phyloP scores from a whole-genome alignment of 2,797 vertebrate species.

The Phoeniculus purpureus region DNA sequence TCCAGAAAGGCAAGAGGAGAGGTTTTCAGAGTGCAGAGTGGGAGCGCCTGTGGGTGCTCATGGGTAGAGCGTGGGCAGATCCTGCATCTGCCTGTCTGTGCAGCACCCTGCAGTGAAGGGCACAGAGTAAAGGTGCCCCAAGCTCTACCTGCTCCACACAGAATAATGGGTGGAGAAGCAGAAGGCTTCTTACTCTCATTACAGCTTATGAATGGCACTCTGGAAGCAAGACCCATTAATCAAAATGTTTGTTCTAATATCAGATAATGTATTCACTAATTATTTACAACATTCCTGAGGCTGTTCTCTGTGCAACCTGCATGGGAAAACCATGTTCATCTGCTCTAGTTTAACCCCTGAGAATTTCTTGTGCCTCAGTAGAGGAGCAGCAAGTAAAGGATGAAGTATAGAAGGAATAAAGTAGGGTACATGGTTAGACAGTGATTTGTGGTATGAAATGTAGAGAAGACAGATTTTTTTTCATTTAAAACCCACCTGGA shows the following conservation, averaged over 20 bases:
- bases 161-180: no score
- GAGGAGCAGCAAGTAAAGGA: neutral
- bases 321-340: neutral
- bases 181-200: neutral
- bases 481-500: neutral
- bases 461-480: neutral
- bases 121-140: no score
- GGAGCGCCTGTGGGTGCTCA: no score
- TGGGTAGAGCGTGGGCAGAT: no score
- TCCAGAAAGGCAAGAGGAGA: no score
- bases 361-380: neutral
- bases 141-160: no score
- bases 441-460: neutral
- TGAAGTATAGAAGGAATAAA: neutral
- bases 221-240: neutral
- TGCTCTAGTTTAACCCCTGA: neutral
- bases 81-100: no score
- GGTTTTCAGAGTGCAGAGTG: no score
- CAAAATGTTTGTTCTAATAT: conserved; percentile 1
- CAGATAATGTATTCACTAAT: neutral
- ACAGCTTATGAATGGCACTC: neutral
- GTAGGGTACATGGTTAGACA: neutral
- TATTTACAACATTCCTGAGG: conserved; percentile 18
- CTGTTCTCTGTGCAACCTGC: neutral
- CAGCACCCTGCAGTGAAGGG: no score